Evolutionary conservation across 1,140 invertebrate genomes (phyloP).

Genomic region (Neodiprion fabricii): DNA sequence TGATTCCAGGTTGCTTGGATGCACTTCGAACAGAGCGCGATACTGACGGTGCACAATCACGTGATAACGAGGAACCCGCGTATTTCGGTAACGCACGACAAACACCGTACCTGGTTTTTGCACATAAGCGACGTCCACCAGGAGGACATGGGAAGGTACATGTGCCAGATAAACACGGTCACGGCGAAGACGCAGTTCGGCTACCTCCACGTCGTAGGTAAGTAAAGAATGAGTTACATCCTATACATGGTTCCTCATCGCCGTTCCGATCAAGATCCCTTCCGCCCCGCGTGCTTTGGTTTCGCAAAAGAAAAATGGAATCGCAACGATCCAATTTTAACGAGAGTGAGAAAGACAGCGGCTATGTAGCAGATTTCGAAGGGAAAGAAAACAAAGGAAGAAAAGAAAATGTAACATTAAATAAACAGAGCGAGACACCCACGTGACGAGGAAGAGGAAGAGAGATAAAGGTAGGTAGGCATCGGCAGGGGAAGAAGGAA

Average conservation of each 20-base stretch:
- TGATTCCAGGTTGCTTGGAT: constrained; percentile 89
- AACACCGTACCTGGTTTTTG: constrained; percentile 88
- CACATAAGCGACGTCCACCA: constrained; percentile 91
- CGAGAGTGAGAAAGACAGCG: too few relatives aligned
- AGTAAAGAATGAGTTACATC: constrained; percentile 53
- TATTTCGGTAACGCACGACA: constrained; percentile 87
- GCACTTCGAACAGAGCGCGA: constrained; percentile 93
- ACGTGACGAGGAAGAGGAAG: constrained; percentile 12
- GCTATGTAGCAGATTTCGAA: background rate
- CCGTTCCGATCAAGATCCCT: constrained; percentile 8
- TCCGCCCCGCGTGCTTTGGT: too few relatives aligned
- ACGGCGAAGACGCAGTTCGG: constrained; percentile 92
- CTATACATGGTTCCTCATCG: constrained; percentile 1
- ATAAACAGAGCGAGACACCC: constrained; percentile 3
- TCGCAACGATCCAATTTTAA: too few relatives aligned
- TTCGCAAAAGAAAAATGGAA: too few relatives aligned
- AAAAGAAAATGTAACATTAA: constrained; percentile 10
- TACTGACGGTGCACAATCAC: constrained; percentile 90
- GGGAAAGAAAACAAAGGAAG: background rate
- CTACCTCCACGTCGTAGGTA: constrained; percentile 92
- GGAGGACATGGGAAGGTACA: constrained; percentile 90
- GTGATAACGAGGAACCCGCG: constrained; percentile 92
- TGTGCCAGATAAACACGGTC: constrained; percentile 96
- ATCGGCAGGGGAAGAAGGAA: constrained; percentile 10
- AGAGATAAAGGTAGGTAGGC: background rate